Evolutionary conservation across 2,888 invertebrate genomes (phyloP), one percentile per base, ranked within the genome.

Genomic region (Busseola fusca): DNA sequence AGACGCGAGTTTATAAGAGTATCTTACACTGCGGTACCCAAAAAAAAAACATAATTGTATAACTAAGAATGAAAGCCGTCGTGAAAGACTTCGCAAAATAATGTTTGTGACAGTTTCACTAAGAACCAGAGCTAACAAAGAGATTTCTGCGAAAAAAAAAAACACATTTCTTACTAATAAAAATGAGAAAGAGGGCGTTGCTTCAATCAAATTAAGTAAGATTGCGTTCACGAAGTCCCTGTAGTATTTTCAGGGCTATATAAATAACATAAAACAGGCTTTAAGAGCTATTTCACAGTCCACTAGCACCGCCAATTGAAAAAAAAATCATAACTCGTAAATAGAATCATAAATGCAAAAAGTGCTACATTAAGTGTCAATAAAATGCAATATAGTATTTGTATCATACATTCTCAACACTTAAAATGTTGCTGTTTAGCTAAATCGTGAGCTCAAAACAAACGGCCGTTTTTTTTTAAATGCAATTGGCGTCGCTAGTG

Each of bases 201-300:
- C 48, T 73, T 57, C 56, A 72, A 66, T 74, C 56, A 67, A 77
- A 70, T 72, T 63, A 74, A 72, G 40, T 64, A 54, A 57, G 60
- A 73, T 64, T 76, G 81, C 57, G 30, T 59, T 30, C n/a, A 34
- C 25, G 63, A 67, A 72, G 25, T 40, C 56, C 25, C 48, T n/a
- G 37, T 45, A 58, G 66, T 50, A 50, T 64, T 42, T 30, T 54
- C 42, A 50, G 42, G n/a, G n/a, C 56, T 65, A 16, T 57, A 58
- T 70, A 72, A 72, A 72, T 67, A 72, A 60, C 40, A 64, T 67
- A 54, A 62, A 67, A 73, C 14, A 3, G 0, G 34, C 27, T 16
- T 52, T 50, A n/a, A n/a, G n/a, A n/a, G n/a, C n/a, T n/a, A n/a
- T n/a, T n/a, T n/a, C n/a, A n/a, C n/a, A n/a, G n/a, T n/a, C n/a